Evolutionary conservation across 2,797 vertebrate species (phyloP).

Genomic region (Sylvilagus floridanus): DNA sequence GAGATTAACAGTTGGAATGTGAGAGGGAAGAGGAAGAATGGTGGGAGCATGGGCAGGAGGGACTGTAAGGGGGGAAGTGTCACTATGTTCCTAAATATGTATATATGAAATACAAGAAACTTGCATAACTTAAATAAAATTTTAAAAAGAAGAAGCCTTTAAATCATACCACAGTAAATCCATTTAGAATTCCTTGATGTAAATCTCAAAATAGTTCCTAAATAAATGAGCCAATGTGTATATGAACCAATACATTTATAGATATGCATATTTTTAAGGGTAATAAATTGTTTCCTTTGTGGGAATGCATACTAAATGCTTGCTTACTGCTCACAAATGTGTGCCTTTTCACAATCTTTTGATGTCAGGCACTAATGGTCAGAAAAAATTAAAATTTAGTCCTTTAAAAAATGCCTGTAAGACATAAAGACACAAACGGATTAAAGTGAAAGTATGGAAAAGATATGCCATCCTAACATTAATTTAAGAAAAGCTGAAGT

Average conservation of each 20-base stretch:
- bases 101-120: too few species aligned
- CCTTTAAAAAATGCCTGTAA: conserved; percentile 43
- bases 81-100: too few species aligned
- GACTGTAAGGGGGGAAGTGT: too few species aligned
- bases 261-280: conserved; percentile 57
- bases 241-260: conserved; percentile 64
- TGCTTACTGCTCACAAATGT: conserved; percentile 71
- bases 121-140: too few species aligned
- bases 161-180: not conserved
- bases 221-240: conserved; percentile 31
- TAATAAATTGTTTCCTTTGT: conserved; percentile 52
- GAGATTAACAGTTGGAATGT: too few species aligned
- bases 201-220: conserved; percentile 54
- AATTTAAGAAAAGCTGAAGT: not conserved
- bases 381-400: conserved; percentile 80
- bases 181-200: conserved; percentile 50
- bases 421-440: not conserved
- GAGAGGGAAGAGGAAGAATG: too few species aligned
- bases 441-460: conserved; percentile 17
- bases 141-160: not conserved
- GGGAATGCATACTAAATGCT: conserved; percentile 50
- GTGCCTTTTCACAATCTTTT: conserved; percentile 52
- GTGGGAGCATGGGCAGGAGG: too few species aligned
- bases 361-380: conserved; percentile 71
- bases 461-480: not conserved